Evolutionary conservation across 2,888 invertebrate genomes (phyloP).

Genomic region (Xestia c-nigrum): DNA sequence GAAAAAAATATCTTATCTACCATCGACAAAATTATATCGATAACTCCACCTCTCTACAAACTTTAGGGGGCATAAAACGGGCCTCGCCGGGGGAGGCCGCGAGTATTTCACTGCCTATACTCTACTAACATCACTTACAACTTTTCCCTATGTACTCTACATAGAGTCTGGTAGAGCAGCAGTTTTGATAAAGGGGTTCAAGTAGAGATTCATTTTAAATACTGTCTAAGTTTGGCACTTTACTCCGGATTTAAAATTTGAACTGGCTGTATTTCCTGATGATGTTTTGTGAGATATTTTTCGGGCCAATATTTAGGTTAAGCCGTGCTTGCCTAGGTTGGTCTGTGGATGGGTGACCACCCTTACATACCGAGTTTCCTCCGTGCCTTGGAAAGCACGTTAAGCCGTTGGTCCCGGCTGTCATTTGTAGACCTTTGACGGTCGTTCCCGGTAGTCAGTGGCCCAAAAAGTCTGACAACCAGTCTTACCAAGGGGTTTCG

Average conservation of each 20-base stretch:
- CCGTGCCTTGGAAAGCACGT: no score
- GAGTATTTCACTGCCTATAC: constrained; percentile 75
- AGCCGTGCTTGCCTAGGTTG: no score
- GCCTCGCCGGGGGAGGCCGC: constrained; percentile 67
- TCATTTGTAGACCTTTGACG: no score
- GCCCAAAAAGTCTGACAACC: no score
- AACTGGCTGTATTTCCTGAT: constrained; percentile 14
- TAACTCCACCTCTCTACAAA: constrained; percentile 58
- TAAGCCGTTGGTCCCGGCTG: no score
- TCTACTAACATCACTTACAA: constrained; percentile 75
- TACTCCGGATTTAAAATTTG: constrained; percentile 14
- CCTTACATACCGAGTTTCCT: no score
- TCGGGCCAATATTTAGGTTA: no score
- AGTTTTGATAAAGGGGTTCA: constrained; percentile 61
- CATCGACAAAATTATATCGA: constrained; percentile 58
- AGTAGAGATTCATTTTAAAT: constrained; percentile 56
- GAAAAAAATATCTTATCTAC: not conserved
- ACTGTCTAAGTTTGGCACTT: constrained; percentile 42
- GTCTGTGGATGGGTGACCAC: no score
- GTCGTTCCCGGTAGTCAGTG: no score
- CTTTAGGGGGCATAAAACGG: constrained; percentile 68
- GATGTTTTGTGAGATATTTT: not conserved
- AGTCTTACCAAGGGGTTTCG: no score
- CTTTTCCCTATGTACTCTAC: constrained; percentile 66
- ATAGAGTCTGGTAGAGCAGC: constrained; percentile 45